Conservation (phyloP, 2,113 vertebrate species). For the Thryonomys swinderianus region DNA sequence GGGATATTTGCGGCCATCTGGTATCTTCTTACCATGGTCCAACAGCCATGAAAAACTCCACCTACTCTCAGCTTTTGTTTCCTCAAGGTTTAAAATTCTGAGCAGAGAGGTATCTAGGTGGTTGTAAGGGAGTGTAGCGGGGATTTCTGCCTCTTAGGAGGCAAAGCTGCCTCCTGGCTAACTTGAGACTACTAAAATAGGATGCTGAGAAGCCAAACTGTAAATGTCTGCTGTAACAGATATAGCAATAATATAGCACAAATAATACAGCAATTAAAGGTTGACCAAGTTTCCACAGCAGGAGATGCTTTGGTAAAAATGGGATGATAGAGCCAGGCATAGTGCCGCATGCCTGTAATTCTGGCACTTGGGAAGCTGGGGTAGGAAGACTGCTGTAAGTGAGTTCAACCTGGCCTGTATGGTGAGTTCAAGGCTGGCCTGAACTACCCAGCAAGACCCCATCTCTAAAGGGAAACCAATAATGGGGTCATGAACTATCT, state of each 20-base stretch:
- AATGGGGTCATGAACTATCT: neutral
- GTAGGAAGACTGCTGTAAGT: neutral
- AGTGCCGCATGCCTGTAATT: neutral
- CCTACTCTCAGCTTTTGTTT: neutral
- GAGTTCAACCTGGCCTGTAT: no score
- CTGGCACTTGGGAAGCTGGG: neutral
- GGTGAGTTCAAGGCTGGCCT: neutral
- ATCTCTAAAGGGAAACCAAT: neutral
- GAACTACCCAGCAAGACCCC: neutral
- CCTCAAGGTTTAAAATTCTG: neutral
- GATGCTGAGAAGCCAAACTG: conserved; percentile 5
- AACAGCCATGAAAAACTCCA: neutral
- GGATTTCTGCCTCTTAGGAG: neutral
- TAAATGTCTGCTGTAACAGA: neutral
- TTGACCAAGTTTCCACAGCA: neutral
- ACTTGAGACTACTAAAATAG: conserved; percentile 13
- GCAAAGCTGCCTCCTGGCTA: neutral
- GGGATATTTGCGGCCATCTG: neutral
- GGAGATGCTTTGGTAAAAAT: neutral
- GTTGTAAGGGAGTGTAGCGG: neutral
- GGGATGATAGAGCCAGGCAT: neutral
- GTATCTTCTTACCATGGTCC: neutral
- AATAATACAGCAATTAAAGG: conserved; percentile 10
- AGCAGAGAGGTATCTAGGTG: neutral
- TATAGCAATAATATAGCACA: no score